Conservation (phyloP, 1,140 invertebrate genomes). For the Habropoda laboriosa region DNA sequence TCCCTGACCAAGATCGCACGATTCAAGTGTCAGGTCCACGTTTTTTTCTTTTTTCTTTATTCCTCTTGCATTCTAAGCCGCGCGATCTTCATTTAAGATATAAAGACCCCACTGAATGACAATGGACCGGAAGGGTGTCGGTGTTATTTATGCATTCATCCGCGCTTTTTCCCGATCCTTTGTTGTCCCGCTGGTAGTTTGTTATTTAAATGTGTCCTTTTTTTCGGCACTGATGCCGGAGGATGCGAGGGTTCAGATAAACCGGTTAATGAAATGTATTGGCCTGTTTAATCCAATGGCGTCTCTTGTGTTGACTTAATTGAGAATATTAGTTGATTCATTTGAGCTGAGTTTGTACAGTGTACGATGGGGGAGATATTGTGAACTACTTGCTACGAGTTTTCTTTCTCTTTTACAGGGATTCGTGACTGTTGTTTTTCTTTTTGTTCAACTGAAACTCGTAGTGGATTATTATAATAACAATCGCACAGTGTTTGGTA, state of each 20-base stretch:
- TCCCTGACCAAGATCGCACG: slow-evolving; percentile 35
- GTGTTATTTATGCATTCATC: slow-evolving; percentile 17
- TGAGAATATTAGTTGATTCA: neutral
- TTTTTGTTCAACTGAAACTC: too few species aligned
- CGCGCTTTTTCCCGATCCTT: neutral
- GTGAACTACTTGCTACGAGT: too few species aligned
- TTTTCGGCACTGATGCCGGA: neutral
- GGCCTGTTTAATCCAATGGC: neutral
- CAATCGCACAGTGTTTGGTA: too few species aligned
- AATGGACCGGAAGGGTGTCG: slow-evolving; percentile 22
- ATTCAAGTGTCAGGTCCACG: neutral
- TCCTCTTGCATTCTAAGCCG: slow-evolving; percentile 8
- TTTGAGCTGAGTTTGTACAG: too few species aligned
- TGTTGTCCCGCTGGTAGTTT: neutral
- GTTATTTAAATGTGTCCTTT: neutral
- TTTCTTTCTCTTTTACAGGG: too few species aligned
- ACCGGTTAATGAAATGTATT: neutral
- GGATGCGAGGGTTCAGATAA: neutral
- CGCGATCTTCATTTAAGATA: slow-evolving; percentile 17
- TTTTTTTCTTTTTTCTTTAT: neutral
- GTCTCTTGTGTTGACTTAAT: neutral
- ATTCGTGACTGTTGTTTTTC: too few species aligned
- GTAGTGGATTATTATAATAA: too few species aligned
- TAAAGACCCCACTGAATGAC: neutral
- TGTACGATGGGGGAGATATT: too few species aligned